These are phyloP conservation scores for Chaetodon trifascialis DNA, from an alignment of 2,113 vertebrate species.

Conservation along the genomic window DNA sequence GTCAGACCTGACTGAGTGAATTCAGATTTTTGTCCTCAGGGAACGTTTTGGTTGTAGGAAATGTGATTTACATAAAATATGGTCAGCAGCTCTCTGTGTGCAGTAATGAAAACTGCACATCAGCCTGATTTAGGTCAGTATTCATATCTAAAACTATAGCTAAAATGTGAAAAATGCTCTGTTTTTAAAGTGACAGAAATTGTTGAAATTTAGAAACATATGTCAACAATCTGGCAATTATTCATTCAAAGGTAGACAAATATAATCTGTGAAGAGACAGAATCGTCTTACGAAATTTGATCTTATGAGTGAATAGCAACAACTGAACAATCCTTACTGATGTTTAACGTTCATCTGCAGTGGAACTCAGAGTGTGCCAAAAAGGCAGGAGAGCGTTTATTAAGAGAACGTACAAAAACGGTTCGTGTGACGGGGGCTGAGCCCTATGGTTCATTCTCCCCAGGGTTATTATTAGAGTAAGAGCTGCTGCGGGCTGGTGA, in stretches of 20 bases:
- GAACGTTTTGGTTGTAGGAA: slow-evolving; percentile 45
- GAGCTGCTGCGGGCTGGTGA: background rate
- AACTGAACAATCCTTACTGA: background rate
- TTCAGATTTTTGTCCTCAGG: slow-evolving; percentile 59
- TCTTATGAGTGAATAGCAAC: slow-evolving; percentile 11
- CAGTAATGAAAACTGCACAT: slow-evolving; percentile 34
- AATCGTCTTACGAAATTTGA: slow-evolving; percentile 38
- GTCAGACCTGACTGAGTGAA: slow-evolving; percentile 60
- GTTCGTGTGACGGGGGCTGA: background rate
- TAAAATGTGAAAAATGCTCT: slow-evolving; percentile 14
- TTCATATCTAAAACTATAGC: slow-evolving; percentile 23
- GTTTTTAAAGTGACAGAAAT: slow-evolving; percentile 43
- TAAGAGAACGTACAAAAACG: background rate
- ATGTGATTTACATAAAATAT: slow-evolving; percentile 67
- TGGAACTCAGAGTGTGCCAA: background rate
- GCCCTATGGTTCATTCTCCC: too few relatives aligned
- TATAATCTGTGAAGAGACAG: slow-evolving; percentile 27
- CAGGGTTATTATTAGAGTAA: too few relatives aligned
- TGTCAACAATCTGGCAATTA: slow-evolving; percentile 13
- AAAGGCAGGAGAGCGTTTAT: background rate
- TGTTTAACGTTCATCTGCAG: slow-evolving; percentile 3
- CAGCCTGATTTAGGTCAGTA: slow-evolving; percentile 15
- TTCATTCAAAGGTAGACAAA: slow-evolving; percentile 24
- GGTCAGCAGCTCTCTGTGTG: slow-evolving; percentile 45
- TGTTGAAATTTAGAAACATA: slow-evolving; percentile 12